These are phyloP conservation scores for Gastracanthus pulcherrimus DNA, from an alignment of 2,888 invertebrate genomes.

Conservation along the genomic window DNA sequence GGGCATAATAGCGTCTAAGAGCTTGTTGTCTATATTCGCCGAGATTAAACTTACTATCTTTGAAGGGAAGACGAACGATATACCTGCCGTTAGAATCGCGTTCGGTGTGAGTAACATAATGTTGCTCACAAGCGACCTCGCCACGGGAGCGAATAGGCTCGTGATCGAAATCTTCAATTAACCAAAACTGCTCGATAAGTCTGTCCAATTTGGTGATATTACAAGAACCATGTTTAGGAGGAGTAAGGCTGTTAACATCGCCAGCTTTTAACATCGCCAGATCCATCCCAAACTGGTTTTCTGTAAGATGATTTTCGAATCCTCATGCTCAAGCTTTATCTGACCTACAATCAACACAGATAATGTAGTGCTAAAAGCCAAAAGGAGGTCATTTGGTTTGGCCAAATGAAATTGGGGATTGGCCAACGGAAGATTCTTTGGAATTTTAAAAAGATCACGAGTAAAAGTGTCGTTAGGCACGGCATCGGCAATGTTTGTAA, in stretches of 20 bases:
- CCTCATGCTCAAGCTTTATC: background rate
- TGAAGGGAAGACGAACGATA: background rate
- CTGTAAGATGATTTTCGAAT: background rate
- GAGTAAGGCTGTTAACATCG: background rate
- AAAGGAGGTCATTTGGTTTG: background rate
- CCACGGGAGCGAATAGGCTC: background rate
- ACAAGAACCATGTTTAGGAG: background rate
- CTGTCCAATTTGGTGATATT: background rate
- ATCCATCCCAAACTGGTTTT: conserved; percentile 2
- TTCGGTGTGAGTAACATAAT: background rate
- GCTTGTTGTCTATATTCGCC: background rate
- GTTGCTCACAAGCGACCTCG: background rate
- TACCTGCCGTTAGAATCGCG: background rate
- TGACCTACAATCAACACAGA: background rate
- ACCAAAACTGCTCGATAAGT: background rate
- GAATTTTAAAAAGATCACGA: no score
- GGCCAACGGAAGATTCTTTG: no score
- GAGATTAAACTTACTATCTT: background rate
- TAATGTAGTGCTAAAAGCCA: background rate
- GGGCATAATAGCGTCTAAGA: background rate
- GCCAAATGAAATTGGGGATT: conserved; percentile 18
- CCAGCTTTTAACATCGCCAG: no score
- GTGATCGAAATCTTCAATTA: background rate
- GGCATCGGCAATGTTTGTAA: conserved; percentile 7
- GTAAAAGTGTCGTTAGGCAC: conserved; percentile 4